Evolutionary conservation across 2,797 vertebrate genomes (phyloP).

Genomic region (Graptemys geographica): DNA sequence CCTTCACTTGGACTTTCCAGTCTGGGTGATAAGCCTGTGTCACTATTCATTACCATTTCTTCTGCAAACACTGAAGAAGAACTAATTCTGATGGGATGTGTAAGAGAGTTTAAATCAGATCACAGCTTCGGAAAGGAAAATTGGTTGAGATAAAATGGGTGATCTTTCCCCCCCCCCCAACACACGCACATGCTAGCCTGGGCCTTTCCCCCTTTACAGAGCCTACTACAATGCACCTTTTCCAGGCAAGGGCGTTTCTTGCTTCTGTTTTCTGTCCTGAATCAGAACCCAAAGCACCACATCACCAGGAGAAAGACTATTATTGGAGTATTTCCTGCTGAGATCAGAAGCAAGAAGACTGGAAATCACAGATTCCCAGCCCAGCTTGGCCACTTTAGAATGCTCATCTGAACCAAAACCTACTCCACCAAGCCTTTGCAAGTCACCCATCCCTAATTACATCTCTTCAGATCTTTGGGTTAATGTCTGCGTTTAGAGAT

Average conservation of each 20-base stretch:
- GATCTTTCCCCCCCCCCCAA: not conserved
- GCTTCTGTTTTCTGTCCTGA: not conserved
- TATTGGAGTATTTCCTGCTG: not conserved
- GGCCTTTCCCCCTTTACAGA: not conserved
- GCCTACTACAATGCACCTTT: not conserved
- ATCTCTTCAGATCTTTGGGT: not conserved
- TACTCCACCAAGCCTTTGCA: not conserved
- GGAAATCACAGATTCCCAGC: not conserved
- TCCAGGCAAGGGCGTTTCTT: not conserved
- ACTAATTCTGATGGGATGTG: not conserved
- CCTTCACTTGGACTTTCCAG: conserved; percentile 7
- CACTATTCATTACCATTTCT: conserved; percentile 9
- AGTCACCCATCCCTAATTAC: not conserved
- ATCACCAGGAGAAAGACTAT: not conserved
- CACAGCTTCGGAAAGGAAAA: not conserved
- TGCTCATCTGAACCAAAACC: not conserved
- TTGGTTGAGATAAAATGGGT: not conserved
- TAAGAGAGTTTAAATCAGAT: not conserved
- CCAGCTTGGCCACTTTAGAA: not conserved
- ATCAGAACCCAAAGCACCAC: not conserved
- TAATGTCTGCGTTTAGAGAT: not conserved
- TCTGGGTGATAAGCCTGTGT: not conserved
- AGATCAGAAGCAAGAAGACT: not conserved
- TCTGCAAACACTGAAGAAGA: not conserved
- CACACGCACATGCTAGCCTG: not conserved